These are phyloP conservation scores for Hypotaenidia okinawae DNA, from an alignment of 2,797 vertebrate species.

Conservation along the genomic window DNA sequence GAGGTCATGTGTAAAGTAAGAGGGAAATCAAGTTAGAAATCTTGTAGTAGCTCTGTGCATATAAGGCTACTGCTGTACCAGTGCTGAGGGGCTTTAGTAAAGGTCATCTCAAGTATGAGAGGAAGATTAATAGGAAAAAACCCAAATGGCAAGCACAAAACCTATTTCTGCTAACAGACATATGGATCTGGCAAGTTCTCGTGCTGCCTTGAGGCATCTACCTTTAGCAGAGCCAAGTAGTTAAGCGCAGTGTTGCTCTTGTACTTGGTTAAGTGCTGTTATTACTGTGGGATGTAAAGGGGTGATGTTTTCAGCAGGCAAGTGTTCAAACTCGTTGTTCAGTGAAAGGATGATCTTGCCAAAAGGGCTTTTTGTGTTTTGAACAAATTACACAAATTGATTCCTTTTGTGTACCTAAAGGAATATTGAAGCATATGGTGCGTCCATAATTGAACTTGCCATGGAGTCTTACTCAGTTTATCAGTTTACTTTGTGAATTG, in stretches of 20 bases:
- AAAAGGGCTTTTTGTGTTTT: neutral
- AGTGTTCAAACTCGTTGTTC: neutral
- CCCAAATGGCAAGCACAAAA: neutral
- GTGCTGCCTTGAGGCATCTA: rapidly evolving
- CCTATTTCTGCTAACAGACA: neutral
- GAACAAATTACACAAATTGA: slow-evolving; percentile 30
- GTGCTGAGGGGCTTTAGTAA: neutral
- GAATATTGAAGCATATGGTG: slow-evolving; percentile 33
- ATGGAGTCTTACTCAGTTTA: slow-evolving; percentile 12
- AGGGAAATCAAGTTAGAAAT: neutral
- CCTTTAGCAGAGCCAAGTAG: neutral
- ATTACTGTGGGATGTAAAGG: neutral
- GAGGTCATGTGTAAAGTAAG: neutral
- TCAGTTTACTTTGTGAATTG: slow-evolving; percentile 34
- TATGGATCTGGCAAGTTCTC: rapidly evolving
- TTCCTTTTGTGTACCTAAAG: slow-evolving; percentile 24
- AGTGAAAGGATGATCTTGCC: neutral
- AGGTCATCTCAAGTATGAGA: neutral
- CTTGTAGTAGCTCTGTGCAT: neutral
- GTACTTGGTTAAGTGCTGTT: neutral
- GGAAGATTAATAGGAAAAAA: neutral
- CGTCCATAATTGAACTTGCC: slow-evolving; percentile 30
- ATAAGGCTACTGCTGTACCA: neutral
- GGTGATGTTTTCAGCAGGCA: neutral
- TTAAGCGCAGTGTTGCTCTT: rapidly evolving